Evolutionary conservation across 2,888 invertebrate genomes (phyloP).

Genomic region (Pandemis heparana): DNA sequence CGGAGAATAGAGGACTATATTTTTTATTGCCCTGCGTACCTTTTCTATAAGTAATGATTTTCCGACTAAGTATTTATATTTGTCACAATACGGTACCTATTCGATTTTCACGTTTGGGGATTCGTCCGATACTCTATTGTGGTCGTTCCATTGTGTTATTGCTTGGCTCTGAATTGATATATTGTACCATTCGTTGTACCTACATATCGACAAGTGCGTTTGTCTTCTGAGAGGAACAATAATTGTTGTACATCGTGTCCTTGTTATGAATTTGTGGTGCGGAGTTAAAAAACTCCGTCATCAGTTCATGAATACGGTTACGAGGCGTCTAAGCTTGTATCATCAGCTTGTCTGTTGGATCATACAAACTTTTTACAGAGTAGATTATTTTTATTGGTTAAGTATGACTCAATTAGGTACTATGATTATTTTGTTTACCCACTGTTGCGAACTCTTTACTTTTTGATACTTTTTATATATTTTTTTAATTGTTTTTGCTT

Average conservation of each 20-base stretch:
- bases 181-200: constrained; percentile 26
- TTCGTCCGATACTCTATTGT: constrained; percentile 32
- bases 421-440: too few species aligned
- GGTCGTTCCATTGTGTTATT: constrained; percentile 31
- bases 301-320: too few species aligned
- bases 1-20: constrained; percentile 56
- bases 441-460: too few species aligned
- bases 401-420: too few species aligned
- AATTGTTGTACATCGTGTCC: background rate
- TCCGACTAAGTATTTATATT: constrained; percentile 42
- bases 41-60: constrained; percentile 46
- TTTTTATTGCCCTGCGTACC: constrained; percentile 52
- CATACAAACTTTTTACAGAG: too few species aligned
- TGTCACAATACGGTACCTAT: constrained; percentile 40
- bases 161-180: constrained; percentile 32
- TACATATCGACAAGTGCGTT: background rate
- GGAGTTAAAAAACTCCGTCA: too few species aligned
- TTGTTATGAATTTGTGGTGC: background rate
- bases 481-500: too few species aligned
- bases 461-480: too few species aligned
- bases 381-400: too few species aligned
- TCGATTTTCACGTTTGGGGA: constrained; percentile 35
- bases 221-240: background rate
- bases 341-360: too few species aligned
- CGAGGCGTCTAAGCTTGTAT: too few species aligned